Evolutionary conservation across 2,797 vertebrate genomes (phyloP).

Genomic region (Sebastolobus altivelis): DNA sequence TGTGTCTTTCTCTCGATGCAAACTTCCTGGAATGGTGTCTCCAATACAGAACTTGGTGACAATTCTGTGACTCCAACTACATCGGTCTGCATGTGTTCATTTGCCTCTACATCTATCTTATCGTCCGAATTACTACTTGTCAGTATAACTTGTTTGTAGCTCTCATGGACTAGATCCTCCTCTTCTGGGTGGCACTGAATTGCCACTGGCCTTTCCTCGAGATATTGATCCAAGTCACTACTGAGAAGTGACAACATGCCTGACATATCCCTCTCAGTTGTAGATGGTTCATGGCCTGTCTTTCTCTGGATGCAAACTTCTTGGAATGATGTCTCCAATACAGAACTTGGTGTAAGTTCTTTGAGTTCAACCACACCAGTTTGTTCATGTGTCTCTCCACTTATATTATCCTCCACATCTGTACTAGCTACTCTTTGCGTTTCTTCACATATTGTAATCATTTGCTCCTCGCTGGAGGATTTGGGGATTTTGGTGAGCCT

Average conservation of each 20-base stretch:
- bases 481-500: conserved; percentile 22
- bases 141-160: conserved; percentile 33
- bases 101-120: not conserved
- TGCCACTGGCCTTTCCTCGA: conserved; percentile 24
- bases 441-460: not conserved
- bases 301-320: conserved; percentile 27
- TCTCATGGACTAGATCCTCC: conserved; percentile 36
- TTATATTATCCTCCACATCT: conserved; percentile 13
- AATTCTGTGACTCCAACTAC: conserved; percentile 1
- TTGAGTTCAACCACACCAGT: not conserved
- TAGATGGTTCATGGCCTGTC: not conserved
- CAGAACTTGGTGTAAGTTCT: not conserved
- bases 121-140: conserved; percentile 14
- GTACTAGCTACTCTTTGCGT: not conserved
- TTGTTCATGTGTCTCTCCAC: conserved; percentile 16
- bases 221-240: conserved; percentile 47
- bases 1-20: conserved; percentile 20
- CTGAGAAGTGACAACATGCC: conserved; percentile 62
- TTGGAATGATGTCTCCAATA: conserved; percentile 44
- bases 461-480: conserved; percentile 26
- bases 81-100: not conserved
- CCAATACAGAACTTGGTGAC: not conserved
- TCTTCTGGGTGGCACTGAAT: not conserved
- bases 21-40: conserved; percentile 27
- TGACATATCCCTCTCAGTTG: conserved; percentile 52